Base-by-base conservation (phyloP, 2,113 vertebrate genomes). In the Larimichthys crocea region DNA sequence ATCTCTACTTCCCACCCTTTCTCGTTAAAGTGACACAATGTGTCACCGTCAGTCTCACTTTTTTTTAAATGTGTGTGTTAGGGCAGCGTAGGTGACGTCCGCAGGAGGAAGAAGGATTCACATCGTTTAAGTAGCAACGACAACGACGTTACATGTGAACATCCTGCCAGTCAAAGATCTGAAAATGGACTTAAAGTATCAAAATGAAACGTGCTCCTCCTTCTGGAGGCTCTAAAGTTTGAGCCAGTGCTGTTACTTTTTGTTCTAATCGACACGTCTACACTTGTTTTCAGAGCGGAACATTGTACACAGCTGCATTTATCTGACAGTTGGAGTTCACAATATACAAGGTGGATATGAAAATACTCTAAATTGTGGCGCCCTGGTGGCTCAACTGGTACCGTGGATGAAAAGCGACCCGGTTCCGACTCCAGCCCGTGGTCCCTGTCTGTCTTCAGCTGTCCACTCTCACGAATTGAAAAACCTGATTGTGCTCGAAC, bases 1-100 rank as follows among this genome's bases (percentile, higher is more conserved):
- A 19, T 26, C 53, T 11, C 48, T 60, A 22, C 82, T 80, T 91
- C 86, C 81, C 76, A 82, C 63, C 10, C 17, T 87, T 68, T 84
- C 85, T 76, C 31, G 73, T 72, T 80, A 88, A 74, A 40, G 53
- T 85, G 81, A 84, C 80, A 50, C 76, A 53, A 76, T 3, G 19
- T 55, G 40, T 86, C 46, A 70, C 81, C 56, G 44, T 42, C 46
- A 63, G 11, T 59, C 24, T 22, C 56, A 17, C 19, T 10, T 40
- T 42, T 10, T 19, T 26, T 26, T 26, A 26, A 26, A 26, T 26
- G 26, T 26, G 26, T 26, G 26, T 35, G 3, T 42, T 17, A 17
- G 57, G 50, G 19, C 22, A 10, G 57, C 42, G 14, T 1, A 50
- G 3, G 14, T 61, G 26, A 50, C 0, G 12, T 48, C 9, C n/a